These are phyloP conservation scores for Cheilinus undulatus DNA, from an alignment of 2,113 vertebrate genomes.

Conservation along the genomic window DNA sequence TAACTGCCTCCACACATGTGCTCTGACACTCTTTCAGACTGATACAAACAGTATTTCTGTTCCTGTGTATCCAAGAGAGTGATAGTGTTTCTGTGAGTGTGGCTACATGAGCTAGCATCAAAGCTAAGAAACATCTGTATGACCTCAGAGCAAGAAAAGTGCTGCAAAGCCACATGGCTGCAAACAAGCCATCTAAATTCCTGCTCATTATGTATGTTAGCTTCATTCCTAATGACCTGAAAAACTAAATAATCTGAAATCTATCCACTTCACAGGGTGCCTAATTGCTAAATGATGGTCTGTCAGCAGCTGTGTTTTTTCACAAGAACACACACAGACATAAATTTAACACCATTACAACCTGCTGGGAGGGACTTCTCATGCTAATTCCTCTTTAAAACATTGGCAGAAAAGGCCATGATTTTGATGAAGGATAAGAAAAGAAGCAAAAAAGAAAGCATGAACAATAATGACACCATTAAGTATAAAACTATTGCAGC, in stretches of 20 bases:
- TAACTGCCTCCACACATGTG: conserved; percentile 41
- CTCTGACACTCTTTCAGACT: background rate
- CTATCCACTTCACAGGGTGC: conserved; percentile 14
- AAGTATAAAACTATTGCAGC: background rate
- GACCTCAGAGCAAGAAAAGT: conserved; percentile 39
- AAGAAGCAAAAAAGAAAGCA: background rate
- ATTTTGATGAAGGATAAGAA: background rate
- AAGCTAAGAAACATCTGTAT: conserved; percentile 18
- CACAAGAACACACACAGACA: conserved; percentile 21
- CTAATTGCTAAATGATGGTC: conserved; percentile 59
- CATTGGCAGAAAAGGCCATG: background rate
- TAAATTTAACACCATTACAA: conserved; percentile 2
- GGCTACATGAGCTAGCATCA: background rate
- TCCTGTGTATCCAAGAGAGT: background rate
- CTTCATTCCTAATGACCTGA: conserved; percentile 68
- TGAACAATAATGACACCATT: background rate
- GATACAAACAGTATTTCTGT: conserved; percentile 7
- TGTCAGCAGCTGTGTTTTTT: conserved; percentile 17
- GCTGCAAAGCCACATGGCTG: conserved; percentile 32
- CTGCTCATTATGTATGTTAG: conserved; percentile 60
- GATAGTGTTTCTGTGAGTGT: conserved; percentile 17
- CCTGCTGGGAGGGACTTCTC: background rate
- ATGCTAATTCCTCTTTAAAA: background rate
- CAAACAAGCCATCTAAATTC: conserved; percentile 53
- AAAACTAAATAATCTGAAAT: conserved; percentile 62